These are phyloP conservation scores for Pseudococcus jackbeardsleyi DNA, from an alignment of 2,888 invertebrate genomes.

Conservation along the genomic window DNA sequence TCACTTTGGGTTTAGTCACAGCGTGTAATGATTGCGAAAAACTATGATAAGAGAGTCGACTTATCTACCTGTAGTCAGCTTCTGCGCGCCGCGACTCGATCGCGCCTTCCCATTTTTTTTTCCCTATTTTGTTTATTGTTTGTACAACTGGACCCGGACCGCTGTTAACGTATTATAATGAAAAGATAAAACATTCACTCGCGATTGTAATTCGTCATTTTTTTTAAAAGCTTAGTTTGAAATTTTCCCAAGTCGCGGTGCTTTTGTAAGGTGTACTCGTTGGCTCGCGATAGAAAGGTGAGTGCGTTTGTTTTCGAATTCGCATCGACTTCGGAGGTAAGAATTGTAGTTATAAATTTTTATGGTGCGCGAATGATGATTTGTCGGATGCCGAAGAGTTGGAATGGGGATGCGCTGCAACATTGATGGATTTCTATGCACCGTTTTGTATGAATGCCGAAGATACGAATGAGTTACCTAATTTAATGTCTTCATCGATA, in stretches of 20 bases:
- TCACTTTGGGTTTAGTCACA: slow-evolving; percentile 8
- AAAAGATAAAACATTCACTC: slow-evolving; percentile 35
- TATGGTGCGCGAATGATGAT: slow-evolving; percentile 19
- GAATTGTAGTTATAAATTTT: neutral
- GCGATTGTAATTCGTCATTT: slow-evolving; percentile 38
- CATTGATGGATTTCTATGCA: neutral
- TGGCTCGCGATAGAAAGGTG: neutral
- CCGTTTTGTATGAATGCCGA: neutral
- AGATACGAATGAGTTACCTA: neutral
- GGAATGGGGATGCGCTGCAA: neutral
- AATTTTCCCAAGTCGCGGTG: neutral
- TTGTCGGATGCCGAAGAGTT: neutral
- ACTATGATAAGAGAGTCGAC: slow-evolving; percentile 47
- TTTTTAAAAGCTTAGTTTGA: slow-evolving; percentile 2
- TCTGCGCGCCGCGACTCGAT: slow-evolving; percentile 55
- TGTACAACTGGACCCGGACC: slow-evolving; percentile 56
- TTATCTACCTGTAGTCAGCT: slow-evolving; percentile 63
- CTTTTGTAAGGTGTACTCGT: neutral
- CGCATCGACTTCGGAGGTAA: neutral
- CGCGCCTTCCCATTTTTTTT: slow-evolving; percentile 50
- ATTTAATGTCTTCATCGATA: neutral
- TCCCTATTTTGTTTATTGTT: slow-evolving; percentile 40
- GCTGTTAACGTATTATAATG: slow-evolving; percentile 42
- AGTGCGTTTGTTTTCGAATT: neutral
- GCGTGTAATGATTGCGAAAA: slow-evolving; percentile 28